phyloP scores from a whole-genome alignment of 2,113 vertebrate species.

The Ibidorhyncha struthersii region DNA sequence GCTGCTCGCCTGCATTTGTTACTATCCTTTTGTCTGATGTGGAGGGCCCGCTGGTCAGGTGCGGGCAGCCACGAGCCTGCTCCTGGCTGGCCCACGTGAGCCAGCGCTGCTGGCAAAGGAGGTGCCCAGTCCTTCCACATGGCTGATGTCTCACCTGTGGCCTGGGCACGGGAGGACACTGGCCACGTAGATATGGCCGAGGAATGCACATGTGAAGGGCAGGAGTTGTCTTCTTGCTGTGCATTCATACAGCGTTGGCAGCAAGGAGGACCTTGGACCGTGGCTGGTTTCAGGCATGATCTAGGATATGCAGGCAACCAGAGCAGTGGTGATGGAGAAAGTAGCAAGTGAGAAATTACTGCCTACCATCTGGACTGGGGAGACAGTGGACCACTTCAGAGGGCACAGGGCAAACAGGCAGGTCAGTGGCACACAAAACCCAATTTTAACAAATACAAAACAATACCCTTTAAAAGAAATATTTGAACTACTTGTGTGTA shows the following conservation, averaged over 20 bases:
- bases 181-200: accelerated
- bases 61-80: accelerated
- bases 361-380: too few species aligned
- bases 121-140: background rate
- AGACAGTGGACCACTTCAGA: background rate
- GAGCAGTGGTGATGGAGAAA: background rate
- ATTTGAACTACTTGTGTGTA: accelerated
- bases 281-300: background rate
- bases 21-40: background rate
- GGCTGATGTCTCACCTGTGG: background rate
- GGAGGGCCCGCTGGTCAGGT: accelerated
- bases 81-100: accelerated
- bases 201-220: background rate
- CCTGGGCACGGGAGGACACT: background rate
- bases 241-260: accelerated
- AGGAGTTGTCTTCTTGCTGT: background rate
- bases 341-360: background rate
- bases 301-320: background rate
- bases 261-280: background rate
- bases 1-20: background rate
- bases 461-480: background rate
- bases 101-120: background rate
- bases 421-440: background rate
- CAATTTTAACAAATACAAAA: background rate
- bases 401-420: background rate